Evolutionary conservation across 1,140 invertebrate genomes (phyloP), one percentile per base, ranked within the genome.

Genomic region (Brachionus angularis): DNA sequence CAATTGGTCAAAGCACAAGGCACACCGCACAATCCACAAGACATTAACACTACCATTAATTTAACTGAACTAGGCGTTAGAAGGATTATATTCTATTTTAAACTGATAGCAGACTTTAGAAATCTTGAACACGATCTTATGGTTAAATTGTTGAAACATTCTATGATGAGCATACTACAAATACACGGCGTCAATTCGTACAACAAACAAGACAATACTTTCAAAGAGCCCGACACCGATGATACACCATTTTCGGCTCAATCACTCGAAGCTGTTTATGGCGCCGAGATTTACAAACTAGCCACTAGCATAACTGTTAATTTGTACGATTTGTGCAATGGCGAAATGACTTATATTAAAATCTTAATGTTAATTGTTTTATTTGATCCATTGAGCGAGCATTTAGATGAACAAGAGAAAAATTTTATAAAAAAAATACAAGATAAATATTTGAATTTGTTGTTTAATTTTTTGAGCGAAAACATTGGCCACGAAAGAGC

Each of bases 121-220:
- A 50, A 67, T 50, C 29, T 67, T 12, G 29, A 67, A n/a, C 62
- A 67, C 29, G 62, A 67, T 10, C 47, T 67, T 8, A 67, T 67
- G 62, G 31, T 67, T 16, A 67, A 67, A 47, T 16, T 67, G 12
- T 27, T 67, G 0, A 67, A 67, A 67, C 62, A 67, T 47, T 47
- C 46, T 46, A 67, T 67, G 62, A 67, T 67, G 62, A 67, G 21
- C 31, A 46, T 67, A n/a, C 33, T 67, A 33, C 62, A 67, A 67
- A 50, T 67, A 23, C 62, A 67, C 23, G 62, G 62, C 14, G 36
- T 67, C 21, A 67, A 47, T 47, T 67, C 62, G 8, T 67, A 47
- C 31, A 67, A 67, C 23, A 67, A 67, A 67, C 14, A 47, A 29
- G 31, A 46, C 4, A 67, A 67, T 25, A 47, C 23, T 3, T 67